These are phyloP conservation scores for Antheraea assamensis DNA, from an alignment of 2,888 invertebrate genomes.

Conservation along the genomic window DNA sequence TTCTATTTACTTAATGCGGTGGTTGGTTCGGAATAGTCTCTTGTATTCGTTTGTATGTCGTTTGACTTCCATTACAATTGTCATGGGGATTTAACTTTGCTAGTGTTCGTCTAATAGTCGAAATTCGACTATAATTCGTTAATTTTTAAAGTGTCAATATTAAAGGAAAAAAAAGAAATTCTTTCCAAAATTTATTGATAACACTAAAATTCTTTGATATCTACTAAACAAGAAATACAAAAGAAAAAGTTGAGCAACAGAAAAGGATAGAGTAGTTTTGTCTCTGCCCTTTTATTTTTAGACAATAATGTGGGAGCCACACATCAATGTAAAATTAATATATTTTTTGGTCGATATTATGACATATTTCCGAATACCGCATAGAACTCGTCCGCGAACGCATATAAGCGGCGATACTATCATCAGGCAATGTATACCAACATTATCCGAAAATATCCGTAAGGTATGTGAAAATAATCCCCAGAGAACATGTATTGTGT, in stretches of 20 bases:
- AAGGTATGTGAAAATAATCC: conserved; percentile 52
- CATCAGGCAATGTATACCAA: conserved; percentile 55
- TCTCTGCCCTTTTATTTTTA: no score
- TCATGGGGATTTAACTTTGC: background rate
- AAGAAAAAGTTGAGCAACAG: no score
- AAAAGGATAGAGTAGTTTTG: no score
- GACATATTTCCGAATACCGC: conserved; percentile 31
- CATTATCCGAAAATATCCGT: conserved; percentile 35
- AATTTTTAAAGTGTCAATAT: no score
- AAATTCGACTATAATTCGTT: no score
- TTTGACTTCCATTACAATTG: background rate
- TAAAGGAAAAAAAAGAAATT: no score
- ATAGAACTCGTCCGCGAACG: conserved; percentile 39
- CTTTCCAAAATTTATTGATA: no score
- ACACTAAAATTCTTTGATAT: no score
- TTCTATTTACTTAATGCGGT: conserved; percentile 33
- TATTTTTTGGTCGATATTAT: background rate
- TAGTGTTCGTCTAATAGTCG: no score
- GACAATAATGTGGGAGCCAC: background rate
- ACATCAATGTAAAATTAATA: background rate
- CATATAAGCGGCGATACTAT: conserved; percentile 28
- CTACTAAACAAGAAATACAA: no score
- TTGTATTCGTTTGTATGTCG: conserved; percentile 17
- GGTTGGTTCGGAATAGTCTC: conserved; percentile 28
- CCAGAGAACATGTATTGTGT: conserved; percentile 40